phyloP scores from a whole-genome alignment of 2,888 invertebrate genomes.

The Ischnura elegans region DNA sequence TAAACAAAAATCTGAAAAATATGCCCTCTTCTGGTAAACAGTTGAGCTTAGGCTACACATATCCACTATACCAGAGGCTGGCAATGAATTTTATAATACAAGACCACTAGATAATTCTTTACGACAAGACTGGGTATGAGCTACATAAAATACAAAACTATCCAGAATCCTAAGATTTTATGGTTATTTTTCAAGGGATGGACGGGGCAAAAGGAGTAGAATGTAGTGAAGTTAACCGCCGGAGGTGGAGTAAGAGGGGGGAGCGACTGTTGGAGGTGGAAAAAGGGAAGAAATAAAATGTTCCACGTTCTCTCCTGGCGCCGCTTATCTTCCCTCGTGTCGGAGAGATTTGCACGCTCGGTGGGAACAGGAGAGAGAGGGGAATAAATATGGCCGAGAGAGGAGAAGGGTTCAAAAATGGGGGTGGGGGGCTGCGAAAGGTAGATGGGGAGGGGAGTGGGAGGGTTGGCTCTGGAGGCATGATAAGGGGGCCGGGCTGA shows the following conservation, averaged over 20 bases:
- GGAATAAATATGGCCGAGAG: constrained; percentile 15
- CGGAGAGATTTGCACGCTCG: constrained; percentile 66
- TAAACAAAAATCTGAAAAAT: too few species aligned
- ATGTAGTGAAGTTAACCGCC: neutral
- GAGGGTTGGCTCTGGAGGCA: neutral
- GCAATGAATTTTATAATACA: too few species aligned
- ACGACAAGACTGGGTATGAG: too few species aligned
- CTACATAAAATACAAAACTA: too few species aligned
- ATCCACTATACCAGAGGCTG: too few species aligned
- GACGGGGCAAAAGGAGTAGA: neutral
- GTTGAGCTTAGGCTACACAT: too few species aligned
- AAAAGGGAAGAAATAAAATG: constrained; percentile 8
- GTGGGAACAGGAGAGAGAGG: constrained; percentile 46
- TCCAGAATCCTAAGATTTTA: too few species aligned
- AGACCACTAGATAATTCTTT: too few species aligned
- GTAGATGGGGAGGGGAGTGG: neutral
- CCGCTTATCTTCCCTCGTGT: constrained; percentile 63
- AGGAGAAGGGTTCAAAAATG: neutral
- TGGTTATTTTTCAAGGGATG: too few species aligned
- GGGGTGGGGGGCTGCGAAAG: neutral
- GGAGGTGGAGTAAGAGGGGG: neutral
- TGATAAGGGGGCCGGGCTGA: neutral
- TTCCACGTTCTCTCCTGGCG: constrained; percentile 29
- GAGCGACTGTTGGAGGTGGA: neutral
- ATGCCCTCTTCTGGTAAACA: too few species aligned